Conservation (phyloP, 2,113 vertebrate genomes). For the Lagopus leucura region DNA sequence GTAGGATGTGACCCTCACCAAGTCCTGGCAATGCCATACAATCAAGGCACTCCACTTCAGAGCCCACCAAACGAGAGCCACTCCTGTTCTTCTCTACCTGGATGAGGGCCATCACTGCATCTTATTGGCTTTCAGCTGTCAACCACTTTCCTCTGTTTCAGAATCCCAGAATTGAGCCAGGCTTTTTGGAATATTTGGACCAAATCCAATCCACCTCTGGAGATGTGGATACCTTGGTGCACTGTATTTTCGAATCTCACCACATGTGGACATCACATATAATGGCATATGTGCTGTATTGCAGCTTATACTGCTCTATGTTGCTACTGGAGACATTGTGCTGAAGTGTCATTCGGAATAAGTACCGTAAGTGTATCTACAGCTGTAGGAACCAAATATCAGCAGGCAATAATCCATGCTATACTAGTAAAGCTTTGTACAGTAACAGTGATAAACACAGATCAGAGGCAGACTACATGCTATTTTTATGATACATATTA, state of each 20-base stretch:
- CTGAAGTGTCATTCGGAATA: neutral
- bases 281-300: neutral
- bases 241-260: neutral
- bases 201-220: neutral
- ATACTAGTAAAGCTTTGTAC: neutral
- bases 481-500: conserved; percentile 4
- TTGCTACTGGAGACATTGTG: neutral
- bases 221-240: neutral
- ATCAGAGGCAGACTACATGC: neutral
- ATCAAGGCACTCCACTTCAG: accelerated
- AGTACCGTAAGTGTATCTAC: neutral
- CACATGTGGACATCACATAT: neutral
- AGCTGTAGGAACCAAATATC: neutral
- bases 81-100: neutral
- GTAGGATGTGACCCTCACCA: neutral
- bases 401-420: neutral
- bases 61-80: neutral
- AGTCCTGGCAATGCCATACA: neutral
- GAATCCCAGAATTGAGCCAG: neutral
- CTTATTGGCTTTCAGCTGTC: neutral
- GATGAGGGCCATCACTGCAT: neutral
- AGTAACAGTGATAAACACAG: neutral
- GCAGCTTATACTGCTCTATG: neutral
- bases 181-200: neutral
- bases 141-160: neutral